These are phyloP conservation scores for Huso huso DNA, from an alignment of 2,797 vertebrate species.

Conservation along the genomic window DNA sequence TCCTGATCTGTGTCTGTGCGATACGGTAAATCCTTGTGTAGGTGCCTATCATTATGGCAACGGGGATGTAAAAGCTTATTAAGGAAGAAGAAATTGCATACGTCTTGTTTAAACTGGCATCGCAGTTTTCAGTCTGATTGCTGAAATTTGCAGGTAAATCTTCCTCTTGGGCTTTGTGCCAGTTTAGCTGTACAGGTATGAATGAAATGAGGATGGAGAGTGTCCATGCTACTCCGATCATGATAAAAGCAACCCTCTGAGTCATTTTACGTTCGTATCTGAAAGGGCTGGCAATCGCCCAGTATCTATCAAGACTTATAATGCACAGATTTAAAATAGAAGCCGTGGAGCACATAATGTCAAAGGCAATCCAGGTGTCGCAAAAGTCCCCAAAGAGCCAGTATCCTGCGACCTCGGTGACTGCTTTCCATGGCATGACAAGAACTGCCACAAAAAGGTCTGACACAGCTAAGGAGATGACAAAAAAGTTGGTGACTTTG, in stretches of 20 bases:
- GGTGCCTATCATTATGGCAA: constrained; percentile 66
- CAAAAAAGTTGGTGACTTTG: constrained; percentile 70
- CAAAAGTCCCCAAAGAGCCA: constrained; percentile 71
- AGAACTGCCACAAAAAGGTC: constrained; percentile 69
- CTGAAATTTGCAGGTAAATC: constrained; percentile 15
- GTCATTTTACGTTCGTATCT: constrained; percentile 64
- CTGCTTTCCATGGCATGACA: constrained; percentile 73
- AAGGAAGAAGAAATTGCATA: constrained; percentile 69
- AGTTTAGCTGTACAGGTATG: constrained; percentile 66
- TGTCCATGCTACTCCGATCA: constrained; percentile 64
- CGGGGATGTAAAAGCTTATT: constrained; percentile 74
- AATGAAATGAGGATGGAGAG: constrained; percentile 71
- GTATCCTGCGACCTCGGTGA: constrained; percentile 49
- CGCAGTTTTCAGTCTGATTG: constrained; percentile 43
- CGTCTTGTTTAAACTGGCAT: constrained; percentile 59
- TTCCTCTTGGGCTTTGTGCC: constrained; percentile 51
- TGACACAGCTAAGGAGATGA: constrained; percentile 66
- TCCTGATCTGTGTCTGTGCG: constrained; percentile 64
- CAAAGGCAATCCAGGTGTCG: constrained; percentile 70
- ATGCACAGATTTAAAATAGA: constrained; percentile 73
- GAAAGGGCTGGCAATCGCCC: constrained; percentile 68
- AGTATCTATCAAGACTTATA: constrained; percentile 70
- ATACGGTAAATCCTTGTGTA: constrained; percentile 66
- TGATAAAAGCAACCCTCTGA: constrained; percentile 47
- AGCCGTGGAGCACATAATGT: constrained; percentile 71